Evolutionary conservation across 2,888 invertebrate genomes (phyloP).

Genomic region (Pemphredon lugubris): DNA sequence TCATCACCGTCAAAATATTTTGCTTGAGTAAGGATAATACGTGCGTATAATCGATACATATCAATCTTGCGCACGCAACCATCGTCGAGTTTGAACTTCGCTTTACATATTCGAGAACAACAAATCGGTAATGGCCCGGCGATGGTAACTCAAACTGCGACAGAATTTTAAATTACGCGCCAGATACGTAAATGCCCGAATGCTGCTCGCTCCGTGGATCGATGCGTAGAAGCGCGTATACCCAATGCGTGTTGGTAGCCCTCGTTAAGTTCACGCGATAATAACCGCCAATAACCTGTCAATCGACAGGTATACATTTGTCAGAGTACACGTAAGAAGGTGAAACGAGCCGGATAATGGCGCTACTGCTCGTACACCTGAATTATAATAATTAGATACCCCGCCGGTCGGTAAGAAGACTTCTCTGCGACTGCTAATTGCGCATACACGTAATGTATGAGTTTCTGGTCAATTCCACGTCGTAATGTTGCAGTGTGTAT

Average conservation of each 20-base stretch:
- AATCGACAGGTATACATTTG: slow-evolving; percentile 49
- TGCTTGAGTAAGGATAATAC: too few relatives aligned
- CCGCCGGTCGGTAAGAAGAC: neutral
- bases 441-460: neutral
- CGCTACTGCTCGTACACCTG: slow-evolving; percentile 12
- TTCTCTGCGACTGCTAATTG: slow-evolving; percentile 11
- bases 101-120: too few relatives aligned
- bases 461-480: neutral
- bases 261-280: slow-evolving; percentile 49
- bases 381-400: slow-evolving; percentile 42
- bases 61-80: too few relatives aligned
- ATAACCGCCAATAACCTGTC: slow-evolving; percentile 60
- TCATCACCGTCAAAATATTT: too few relatives aligned
- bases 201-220: neutral
- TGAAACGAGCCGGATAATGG: slow-evolving; percentile 29
- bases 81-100: too few relatives aligned
- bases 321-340: slow-evolving; percentile 22
- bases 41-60: too few relatives aligned
- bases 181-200: too few relatives aligned
- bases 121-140: neutral
- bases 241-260: slow-evolving; percentile 17
- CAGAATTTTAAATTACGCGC: too few relatives aligned
- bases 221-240: slow-evolving; percentile 16
- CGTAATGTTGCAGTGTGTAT: neutral
- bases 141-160: slow-evolving; percentile 2